Conservation (phyloP, 2,797 vertebrate species). For the Coregonus sp. region DNA sequence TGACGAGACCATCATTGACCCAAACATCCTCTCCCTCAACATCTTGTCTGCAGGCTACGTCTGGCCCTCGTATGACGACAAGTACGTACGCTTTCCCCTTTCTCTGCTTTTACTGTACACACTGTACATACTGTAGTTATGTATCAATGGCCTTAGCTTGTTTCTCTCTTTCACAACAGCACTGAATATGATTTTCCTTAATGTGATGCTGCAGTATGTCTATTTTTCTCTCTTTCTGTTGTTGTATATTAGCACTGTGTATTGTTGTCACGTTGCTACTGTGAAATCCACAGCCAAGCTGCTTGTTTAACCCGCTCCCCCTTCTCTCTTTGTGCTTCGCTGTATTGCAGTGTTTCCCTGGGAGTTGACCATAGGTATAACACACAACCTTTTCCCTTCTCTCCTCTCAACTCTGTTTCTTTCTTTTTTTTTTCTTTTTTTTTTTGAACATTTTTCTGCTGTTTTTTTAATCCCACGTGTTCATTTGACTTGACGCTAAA, state of each 20-base stretch:
- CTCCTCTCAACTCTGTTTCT: conserved; percentile 4
- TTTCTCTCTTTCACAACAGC: no score
- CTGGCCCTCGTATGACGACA: conserved; percentile 91
- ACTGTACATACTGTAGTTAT: neutral
- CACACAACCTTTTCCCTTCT: conserved; percentile 35
- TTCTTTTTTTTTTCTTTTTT: neutral
- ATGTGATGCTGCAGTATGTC: neutral
- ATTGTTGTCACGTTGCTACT: conserved; percentile 73
- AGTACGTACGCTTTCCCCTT: conserved; percentile 73
- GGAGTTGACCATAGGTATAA: conserved; percentile 94
- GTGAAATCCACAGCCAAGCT: conserved; percentile 37
- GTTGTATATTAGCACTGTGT: neutral
- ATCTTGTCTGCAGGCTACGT: conserved; percentile 91
- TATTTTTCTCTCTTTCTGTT: neutral
- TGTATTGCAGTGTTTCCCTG: conserved; percentile 83
- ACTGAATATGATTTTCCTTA: no score
- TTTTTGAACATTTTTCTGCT: conserved; percentile 6
- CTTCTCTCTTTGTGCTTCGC: conserved; percentile 71
- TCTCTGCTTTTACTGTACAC: neutral
- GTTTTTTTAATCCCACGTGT: neutral
- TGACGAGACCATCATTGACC: conserved; percentile 95
- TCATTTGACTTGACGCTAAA: neutral
- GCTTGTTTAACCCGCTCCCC: conserved; percentile 29
- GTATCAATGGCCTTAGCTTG: no score
- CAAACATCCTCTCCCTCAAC: conserved; percentile 97